phyloP scores from a whole-genome alignment of 2,888 invertebrate species.

The Entomobrya multifasciata region DNA sequence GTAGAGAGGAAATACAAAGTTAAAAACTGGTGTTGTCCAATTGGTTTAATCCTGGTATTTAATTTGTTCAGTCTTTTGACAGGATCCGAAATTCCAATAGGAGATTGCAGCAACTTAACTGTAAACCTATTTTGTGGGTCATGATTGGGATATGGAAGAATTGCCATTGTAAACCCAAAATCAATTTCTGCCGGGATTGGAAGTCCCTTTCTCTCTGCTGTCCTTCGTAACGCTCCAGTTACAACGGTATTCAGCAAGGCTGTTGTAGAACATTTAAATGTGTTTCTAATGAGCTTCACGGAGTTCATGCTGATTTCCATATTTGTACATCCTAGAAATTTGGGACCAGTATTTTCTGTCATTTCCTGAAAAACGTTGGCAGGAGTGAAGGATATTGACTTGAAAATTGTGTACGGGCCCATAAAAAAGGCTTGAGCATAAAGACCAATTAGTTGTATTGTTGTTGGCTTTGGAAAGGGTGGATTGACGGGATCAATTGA shows the following conservation, averaged over 20 bases:
- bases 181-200: background rate
- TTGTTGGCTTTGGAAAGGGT: slow-evolving; percentile 10
- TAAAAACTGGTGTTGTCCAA: background rate
- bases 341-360: background rate
- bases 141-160: slow-evolving; percentile 52
- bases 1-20: background rate
- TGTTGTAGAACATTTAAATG: slow-evolving; percentile 26
- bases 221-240: slow-evolving; percentile 34
- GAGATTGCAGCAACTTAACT: background rate
- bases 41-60: background rate
- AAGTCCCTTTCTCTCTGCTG: slow-evolving; percentile 23
- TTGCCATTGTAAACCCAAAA: slow-evolving; percentile 24
- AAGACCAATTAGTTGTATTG: background rate
- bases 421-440: slow-evolving; percentile 10
- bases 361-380: slow-evolving; percentile 24
- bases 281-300: slow-evolving; percentile 35
- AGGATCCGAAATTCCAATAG: background rate
- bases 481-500: slow-evolving; percentile 20
- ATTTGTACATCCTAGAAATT: slow-evolving; percentile 14
- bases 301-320: background rate
- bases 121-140: slow-evolving; percentile 51
- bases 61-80: background rate
- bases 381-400: background rate
- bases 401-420: background rate
- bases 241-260: slow-evolving; percentile 34